These are phyloP conservation scores for Fissipunctia ypsillon DNA, from an alignment of 2,888 invertebrate genomes.

Conservation along the genomic window DNA sequence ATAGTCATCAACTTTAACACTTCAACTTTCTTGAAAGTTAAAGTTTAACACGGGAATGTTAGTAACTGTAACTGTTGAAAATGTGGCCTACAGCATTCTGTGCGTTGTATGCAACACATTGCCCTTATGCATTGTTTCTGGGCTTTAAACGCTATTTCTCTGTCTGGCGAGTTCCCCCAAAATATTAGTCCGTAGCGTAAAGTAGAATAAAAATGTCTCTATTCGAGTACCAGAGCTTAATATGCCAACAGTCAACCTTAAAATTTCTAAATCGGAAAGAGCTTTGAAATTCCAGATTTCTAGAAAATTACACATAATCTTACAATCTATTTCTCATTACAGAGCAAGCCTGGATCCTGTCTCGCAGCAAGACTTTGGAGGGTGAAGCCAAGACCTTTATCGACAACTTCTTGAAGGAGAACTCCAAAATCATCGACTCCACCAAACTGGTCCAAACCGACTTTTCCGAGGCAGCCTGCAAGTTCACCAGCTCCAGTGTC, in stretches of 20 bases:
- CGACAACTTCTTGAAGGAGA: slow-evolving; percentile 79
- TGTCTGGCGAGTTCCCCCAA: no score
- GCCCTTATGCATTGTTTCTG: no score
- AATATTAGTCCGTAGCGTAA: no score
- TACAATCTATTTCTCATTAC: slow-evolving; percentile 55
- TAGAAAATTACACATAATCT: not conserved
- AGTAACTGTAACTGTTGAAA: no score
- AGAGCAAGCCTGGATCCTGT: slow-evolving; percentile 84
- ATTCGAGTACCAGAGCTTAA: not conserved
- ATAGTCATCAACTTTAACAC: not conserved
- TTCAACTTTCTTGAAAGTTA: no score
- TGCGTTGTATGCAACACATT: no score
- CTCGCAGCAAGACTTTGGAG: slow-evolving; percentile 79
- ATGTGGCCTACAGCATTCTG: no score
- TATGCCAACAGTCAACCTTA: not conserved
- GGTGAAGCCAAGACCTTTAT: slow-evolving; percentile 81
- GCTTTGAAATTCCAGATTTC: not conserved
- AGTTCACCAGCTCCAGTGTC: slow-evolving; percentile 74
- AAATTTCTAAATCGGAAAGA: not conserved
- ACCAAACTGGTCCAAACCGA: slow-evolving; percentile 77
- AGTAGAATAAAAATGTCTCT: no score
- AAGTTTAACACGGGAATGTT: no score
- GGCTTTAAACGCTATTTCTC: no score
- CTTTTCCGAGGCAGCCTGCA: slow-evolving; percentile 84
- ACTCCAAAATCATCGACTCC: slow-evolving; percentile 78